These are phyloP conservation scores for Propithecus deckenii DNA, from an alignment of 2,797 vertebrate species.

Conservation along the genomic window DNA sequence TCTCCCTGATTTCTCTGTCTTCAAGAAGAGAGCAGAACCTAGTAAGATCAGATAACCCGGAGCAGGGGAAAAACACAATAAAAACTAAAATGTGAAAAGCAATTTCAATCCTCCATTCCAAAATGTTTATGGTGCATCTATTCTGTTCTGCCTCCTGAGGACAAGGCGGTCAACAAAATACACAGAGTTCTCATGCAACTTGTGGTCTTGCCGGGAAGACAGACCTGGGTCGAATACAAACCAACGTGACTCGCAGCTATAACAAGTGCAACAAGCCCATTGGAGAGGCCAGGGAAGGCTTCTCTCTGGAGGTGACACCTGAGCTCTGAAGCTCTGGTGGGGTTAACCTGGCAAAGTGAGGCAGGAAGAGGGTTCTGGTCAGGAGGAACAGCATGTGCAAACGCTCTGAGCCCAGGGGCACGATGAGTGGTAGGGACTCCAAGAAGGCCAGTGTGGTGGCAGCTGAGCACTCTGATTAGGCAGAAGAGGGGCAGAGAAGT, in stretches of 20 bases:
- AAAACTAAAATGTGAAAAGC: background rate
- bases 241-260: background rate
- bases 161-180: background rate
- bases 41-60: background rate
- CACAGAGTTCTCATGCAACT: background rate
- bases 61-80: background rate
- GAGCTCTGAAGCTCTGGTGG: no score
- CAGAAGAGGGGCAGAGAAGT: background rate
- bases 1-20: background rate
- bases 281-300: background rate
- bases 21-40: background rate
- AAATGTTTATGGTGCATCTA: background rate
- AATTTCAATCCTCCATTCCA: background rate
- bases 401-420: background rate
- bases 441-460: background rate
- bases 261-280: fast-evolving
- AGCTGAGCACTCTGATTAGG: background rate
- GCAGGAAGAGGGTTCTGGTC: background rate
- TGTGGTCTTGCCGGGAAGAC: background rate
- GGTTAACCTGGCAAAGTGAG: no score
- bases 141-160: background rate
- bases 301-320: background rate
- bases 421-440: no score
- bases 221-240: background rate
- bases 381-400: background rate